phyloP scores from a whole-genome alignment of 2,113 vertebrate species.

The Chascanopsetta lugubris region DNA sequence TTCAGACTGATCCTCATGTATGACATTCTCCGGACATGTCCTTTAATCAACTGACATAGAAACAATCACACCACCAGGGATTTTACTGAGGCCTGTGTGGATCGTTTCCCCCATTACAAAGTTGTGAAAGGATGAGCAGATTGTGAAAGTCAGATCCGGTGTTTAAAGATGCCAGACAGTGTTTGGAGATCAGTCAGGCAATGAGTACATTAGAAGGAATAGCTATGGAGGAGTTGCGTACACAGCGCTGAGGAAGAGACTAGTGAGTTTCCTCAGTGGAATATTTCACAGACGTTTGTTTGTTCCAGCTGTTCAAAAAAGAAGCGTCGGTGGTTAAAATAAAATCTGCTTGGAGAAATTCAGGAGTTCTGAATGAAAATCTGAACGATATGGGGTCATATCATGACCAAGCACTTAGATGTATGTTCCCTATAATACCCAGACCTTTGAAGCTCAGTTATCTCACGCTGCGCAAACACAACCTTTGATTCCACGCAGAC shows the following conservation, averaged over 20 bases:
- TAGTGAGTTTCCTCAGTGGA: slow-evolving; percentile 4
- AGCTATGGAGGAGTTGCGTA: slow-evolving; percentile 16
- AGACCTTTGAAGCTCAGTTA: slow-evolving; percentile 27
- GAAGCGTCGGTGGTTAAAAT: slow-evolving; percentile 8
- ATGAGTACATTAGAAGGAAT: slow-evolving; percentile 17
- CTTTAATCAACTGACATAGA: slow-evolving; percentile 39
- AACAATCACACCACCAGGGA: slow-evolving; percentile 35
- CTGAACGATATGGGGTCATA: slow-evolving; percentile 21
- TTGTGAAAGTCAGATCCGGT: slow-evolving; percentile 60
- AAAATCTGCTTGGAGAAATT: slow-evolving; percentile 8
- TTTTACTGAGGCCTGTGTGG: slow-evolving; percentile 17
- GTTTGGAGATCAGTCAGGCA: slow-evolving; percentile 47
- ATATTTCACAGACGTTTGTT: slow-evolving; percentile 7
- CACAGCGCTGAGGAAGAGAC: neutral
- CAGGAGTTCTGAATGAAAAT: too few species aligned
- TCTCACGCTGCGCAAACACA: slow-evolving; percentile 40
- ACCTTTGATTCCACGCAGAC: slow-evolving; percentile 41
- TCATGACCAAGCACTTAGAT: slow-evolving; percentile 18
- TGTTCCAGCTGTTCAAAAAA: neutral
- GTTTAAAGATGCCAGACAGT: slow-evolving; percentile 57
- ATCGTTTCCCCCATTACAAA: slow-evolving; percentile 16
- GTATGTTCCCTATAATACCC: slow-evolving; percentile 24
- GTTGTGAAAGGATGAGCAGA: slow-evolving; percentile 47
- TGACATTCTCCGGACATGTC: neutral
- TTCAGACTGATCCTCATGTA: neutral